Evolutionary conservation across 2,113 vertebrate genomes (phyloP), one percentile per base, ranked within the genome.

Genomic region (Pungitius pungitius): DNA sequence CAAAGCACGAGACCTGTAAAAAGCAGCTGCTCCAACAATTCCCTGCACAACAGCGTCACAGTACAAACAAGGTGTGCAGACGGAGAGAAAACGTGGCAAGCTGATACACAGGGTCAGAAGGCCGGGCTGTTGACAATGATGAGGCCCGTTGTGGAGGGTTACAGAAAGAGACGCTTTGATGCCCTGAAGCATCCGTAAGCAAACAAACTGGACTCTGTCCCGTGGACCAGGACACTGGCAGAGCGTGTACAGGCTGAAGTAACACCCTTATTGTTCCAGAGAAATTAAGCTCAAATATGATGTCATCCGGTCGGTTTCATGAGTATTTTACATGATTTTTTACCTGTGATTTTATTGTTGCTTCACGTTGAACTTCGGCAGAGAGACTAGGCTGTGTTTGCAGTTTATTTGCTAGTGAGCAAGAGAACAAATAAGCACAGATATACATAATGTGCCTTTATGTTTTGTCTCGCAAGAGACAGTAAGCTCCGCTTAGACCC

Each of bases 41-140:
- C 60, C 10, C 39, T 60, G 40, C 58, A 68, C 68, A 55, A 24
- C 73, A 69, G 17, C 56, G 77, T 63, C 37, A 15, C 60, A 51
- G 65, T 51, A 66, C 43, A 77, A 84, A 82, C 68, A 81, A 90
- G 86, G 85, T 87, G 87, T 75, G 18, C 20, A 77, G 66, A 82
- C 77, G 70, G 71, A 76, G 43, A 40, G 55, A 40, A 54, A 49
- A 55, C 51, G 15, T 27, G 61, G 17, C 3, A 1, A 15, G 14
- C 18, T 62, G 61, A 69, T 10, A 71, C 24, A 56, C 69, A 74
- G 64, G 75, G 49, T 82, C 77, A 80, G 55, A n/a, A n/a, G n/a
- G n/a, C n/a, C n/a, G n/a, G n/a, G 35, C 17, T 68, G 68, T 56
- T 73, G 60, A 78, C 58, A 30, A 45, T 33, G 66, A 27, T 27